Percentiles rank a stretch among this genome's conserved stretches.
phyloP scores from a whole-genome alignment of 2,113 vertebrate genomes.

The Megaptera novaeangliae region DNA sequence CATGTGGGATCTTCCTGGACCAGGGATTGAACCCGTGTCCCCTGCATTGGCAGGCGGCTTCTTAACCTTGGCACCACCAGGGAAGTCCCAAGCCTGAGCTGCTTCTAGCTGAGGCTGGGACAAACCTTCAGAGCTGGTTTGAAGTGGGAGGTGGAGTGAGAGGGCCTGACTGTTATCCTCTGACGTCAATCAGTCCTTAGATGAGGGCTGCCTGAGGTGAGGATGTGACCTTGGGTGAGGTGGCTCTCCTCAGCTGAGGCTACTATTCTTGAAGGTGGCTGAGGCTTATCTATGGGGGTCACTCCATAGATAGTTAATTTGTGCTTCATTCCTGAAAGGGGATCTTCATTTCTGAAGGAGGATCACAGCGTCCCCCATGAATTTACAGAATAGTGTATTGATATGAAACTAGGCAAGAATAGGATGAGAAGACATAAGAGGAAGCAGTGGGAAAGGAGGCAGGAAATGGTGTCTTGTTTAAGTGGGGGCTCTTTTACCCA shows the following conservation, averaged over 20 bases:
- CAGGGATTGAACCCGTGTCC: no score
- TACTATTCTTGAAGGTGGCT: not conserved
- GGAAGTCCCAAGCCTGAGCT: not conserved
- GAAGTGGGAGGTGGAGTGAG: not conserved
- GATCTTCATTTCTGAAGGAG: not conserved
- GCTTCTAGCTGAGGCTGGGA: not conserved
- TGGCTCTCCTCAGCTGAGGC: not conserved
- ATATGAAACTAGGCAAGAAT: not conserved
- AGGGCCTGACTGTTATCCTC: not conserved
- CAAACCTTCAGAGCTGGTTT: not conserved
- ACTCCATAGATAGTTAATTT: not conserved
- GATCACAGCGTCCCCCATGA: not conserved
- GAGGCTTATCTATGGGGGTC: not conserved
- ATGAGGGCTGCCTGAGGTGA: not conserved
- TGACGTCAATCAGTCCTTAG: not conserved
- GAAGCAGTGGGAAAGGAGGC: not conserved
- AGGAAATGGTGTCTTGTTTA: not conserved
- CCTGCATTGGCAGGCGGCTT: no score
- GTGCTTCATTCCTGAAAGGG: not conserved
- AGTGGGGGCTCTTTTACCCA: not conserved
- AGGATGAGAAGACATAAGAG: not conserved
- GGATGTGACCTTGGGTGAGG: not conserved
- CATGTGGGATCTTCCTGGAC: no score
- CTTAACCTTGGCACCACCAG: no score
- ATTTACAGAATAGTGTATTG: not conserved